These are phyloP conservation scores for Drosophila kurseongensis DNA, from an alignment of 1,140 invertebrate genomes.

Conservation along the genomic window DNA sequence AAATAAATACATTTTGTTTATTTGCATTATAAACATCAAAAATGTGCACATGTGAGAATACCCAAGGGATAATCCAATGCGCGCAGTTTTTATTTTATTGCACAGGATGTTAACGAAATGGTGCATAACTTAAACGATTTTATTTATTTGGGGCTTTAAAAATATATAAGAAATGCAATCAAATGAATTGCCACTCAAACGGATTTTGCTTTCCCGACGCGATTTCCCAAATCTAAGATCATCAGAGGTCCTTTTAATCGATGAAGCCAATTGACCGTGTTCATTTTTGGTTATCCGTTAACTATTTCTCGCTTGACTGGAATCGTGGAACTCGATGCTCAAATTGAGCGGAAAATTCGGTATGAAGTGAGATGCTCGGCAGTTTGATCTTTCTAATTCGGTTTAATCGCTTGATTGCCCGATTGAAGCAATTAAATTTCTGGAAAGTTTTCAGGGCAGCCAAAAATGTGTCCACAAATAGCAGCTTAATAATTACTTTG, in stretches of 20 bases:
- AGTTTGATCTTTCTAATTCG: constrained; percentile 31
- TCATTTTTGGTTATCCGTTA: constrained; percentile 25
- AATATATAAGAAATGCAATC: neutral
- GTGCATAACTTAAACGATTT: neutral
- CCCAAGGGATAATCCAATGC: constrained; percentile 5
- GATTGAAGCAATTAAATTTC: constrained; percentile 17
- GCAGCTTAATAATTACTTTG: constrained; percentile 35
- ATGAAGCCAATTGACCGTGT: constrained; percentile 29
- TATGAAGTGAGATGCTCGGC: neutral
- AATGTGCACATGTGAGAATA: neutral
- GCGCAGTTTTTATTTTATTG: constrained; percentile 4
- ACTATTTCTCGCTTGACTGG: constrained; percentile 35
- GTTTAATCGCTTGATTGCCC: constrained; percentile 36
- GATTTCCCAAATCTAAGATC: constrained; percentile 4
- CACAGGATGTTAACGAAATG: constrained; percentile 8
- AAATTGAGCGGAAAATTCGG: constrained; percentile 45
- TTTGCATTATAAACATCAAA: constrained; percentile 9
- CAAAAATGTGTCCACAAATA: constrained; percentile 19
- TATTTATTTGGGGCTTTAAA: neutral
- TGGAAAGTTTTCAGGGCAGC: constrained; percentile 10
- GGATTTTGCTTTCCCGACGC: neutral
- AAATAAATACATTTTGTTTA: constrained; percentile 8
- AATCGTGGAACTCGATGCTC: constrained; percentile 22
- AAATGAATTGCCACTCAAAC: constrained; percentile 7
- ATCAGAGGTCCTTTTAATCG: constrained; percentile 2